Evolutionary conservation across 2,888 invertebrate genomes (phyloP).

Genomic region (Dioctria rufipes): DNA sequence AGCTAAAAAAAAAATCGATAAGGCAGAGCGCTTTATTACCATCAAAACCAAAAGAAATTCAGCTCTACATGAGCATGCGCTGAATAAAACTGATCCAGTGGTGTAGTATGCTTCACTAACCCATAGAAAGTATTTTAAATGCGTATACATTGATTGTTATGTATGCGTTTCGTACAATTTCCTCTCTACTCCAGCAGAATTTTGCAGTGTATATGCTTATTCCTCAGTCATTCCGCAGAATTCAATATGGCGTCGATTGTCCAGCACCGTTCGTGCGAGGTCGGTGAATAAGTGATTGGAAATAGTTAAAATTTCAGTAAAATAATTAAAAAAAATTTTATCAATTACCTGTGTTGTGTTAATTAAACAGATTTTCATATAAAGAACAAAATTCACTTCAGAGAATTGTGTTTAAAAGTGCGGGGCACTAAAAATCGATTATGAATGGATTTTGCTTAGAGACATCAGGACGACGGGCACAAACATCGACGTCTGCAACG

Average conservation of each 20-base stretch:
- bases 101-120: too few species aligned
- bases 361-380: not conserved
- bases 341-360: not conserved
- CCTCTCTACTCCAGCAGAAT: not conserved
- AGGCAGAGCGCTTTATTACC: too few species aligned
- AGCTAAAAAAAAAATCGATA: too few species aligned
- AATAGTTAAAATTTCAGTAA: conserved; percentile 22
- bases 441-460: conserved; percentile 48
- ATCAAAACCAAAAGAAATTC: too few species aligned
- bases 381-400: not conserved
- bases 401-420: not conserved
- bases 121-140: too few species aligned
- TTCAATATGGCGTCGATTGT: conserved; percentile 58
- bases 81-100: too few species aligned
- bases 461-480: conserved; percentile 37
- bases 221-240: conserved; percentile 48
- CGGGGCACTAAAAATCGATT: conserved; percentile 40
- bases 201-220: too few species aligned
- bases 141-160: too few species aligned
- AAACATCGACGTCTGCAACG: conserved; percentile 35
- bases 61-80: too few species aligned
- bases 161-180: too few species aligned
- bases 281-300: conserved; percentile 23
- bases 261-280: conserved; percentile 49
- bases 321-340: conserved; percentile 14